Conservation (phyloP, 2,113 vertebrate species). For the sheep (Ovis aries) region ARS-UI_Ramb_v3.0 NC_056074.1:21626001-21626500, state of each 20-base stretch:
- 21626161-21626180: background rate
- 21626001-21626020: background rate
- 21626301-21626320: background rate
- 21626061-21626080: background rate
- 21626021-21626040: background rate
- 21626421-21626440: background rate
- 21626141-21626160: background rate
- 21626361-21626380: background rate
- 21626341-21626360: background rate
- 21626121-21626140: background rate
- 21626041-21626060: background rate
- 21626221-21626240: background rate
- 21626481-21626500: background rate
- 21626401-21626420: background rate
- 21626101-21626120: background rate
- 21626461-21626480: background rate
- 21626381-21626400: rapidly evolving
- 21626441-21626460: background rate
- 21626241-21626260: background rate
- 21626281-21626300: background rate
- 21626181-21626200: background rate
- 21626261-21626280: background rate
- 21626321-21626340: background rate
- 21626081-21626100: background rate
- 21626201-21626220: background rate